These are phyloP conservation scores for Apostichopus leukothele DNA, from an alignment of 53 echinoderm and acorn worm species.

Conservation along the genomic window DNA sequence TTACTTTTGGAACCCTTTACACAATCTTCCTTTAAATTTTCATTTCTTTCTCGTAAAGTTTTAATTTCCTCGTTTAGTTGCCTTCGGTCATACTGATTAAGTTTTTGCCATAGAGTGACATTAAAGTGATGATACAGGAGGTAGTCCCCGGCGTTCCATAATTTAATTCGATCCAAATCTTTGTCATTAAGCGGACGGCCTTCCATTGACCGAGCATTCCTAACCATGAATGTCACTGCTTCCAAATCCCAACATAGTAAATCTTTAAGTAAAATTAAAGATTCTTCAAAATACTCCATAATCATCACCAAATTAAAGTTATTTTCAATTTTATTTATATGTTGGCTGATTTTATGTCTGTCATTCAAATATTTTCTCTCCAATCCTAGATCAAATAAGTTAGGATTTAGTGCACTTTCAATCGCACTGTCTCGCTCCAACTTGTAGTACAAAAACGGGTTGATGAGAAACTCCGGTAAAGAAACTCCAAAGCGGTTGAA, in stretches of 20 bases:
- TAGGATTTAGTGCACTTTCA: slow-evolving; percentile 43
- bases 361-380: slow-evolving; percentile 37
- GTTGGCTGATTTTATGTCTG: slow-evolving; percentile 8
- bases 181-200: slow-evolving; percentile 10
- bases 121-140: slow-evolving; percentile 58
- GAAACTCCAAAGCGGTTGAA: slow-evolving; percentile 1
- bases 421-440: not conserved
- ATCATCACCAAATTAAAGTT: slow-evolving; percentile 51
- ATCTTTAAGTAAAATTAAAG: slow-evolving; percentile 55
- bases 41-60: not conserved
- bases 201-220: slow-evolving; percentile 39
- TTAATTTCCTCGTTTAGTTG: slow-evolving; percentile 24
- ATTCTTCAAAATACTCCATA: slow-evolving; percentile 61
- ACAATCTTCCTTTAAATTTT: not conserved
- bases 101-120: slow-evolving; percentile 53
- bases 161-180: not conserved
- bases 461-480: slow-evolving; percentile 1
- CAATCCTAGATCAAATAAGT: slow-evolving; percentile 37
- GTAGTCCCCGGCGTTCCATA: slow-evolving; percentile 56
- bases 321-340: slow-evolving; percentile 26
- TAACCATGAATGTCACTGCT: slow-evolving; percentile 41
- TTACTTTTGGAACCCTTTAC: not conserved
- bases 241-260: slow-evolving; percentile 55
- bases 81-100: slow-evolving; percentile 44
- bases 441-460: slow-evolving; percentile 29